Base-by-base conservation (phyloP, 2,888 invertebrate species). In the Thymelicus lineola region DNA sequence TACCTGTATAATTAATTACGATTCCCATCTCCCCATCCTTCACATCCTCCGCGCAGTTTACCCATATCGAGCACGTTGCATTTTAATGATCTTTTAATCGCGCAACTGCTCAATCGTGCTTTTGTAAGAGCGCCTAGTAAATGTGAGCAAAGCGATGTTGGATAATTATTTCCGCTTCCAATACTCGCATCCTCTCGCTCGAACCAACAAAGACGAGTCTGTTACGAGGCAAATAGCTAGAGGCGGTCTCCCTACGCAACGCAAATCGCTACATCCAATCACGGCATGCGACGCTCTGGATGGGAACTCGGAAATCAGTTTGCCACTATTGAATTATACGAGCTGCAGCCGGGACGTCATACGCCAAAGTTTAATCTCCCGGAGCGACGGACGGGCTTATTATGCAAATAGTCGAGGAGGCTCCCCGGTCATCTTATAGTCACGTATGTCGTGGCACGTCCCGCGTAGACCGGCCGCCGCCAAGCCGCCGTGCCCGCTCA, bases 291-390 rank as follows among this genome's bases (percentile, higher is more conserved):
- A 79, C 80, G 77, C 80, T 74, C 57, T 69, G 20, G 63, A 69
- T 64, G 63, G 82, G 78, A 86, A 90, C 82, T 88, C 87, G 81
- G 84, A 86, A 92, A 89, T 91, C 90, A 91, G 90, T 90, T 90
- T 87, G 88, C 88, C 89, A 87, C 90, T 91, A 92, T 92, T 92
- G 90, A 92, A 91, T 92, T 91, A 91, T 88, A 90, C 86, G 87
- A 85, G 87, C 87, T 86, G 86, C 89, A 87, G 87, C 85, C 84
- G 85, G 86, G 85, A 88, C 88, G 90, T 90, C 90, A 90, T 90
- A 90, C 89, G 90, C 83, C 87, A 80, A 91, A 91, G 91, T 91
- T 91, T 90, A 91, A 92, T 91, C 91, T 90, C 86, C 87, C 86
- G 83, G 83, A 88, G 90, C 88, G 87, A 89, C 88, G 87, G 86